Percentiles rank a stretch among this genome's conserved stretches.
These are phyloP conservation scores for Bubo blakistoni DNA, from an alignment of 2,113 vertebrate species.

Conservation along the genomic window DNA sequence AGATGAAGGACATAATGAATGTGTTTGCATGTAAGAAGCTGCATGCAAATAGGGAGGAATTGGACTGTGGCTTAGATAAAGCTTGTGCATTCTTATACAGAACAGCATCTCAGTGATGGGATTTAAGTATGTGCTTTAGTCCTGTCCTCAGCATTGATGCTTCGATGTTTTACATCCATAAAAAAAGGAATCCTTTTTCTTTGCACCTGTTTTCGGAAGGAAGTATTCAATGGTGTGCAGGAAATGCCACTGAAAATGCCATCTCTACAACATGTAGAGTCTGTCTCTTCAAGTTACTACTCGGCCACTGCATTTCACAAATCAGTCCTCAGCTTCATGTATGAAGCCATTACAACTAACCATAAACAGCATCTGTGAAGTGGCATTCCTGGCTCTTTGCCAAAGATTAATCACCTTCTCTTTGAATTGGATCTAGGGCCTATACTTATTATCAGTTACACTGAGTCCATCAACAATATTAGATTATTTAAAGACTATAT, in stretches of 20 bases:
- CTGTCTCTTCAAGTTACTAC: not conserved
- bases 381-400: not conserved
- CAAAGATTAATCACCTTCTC: not conserved
- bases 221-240: not conserved
- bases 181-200: not conserved
- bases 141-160: not conserved
- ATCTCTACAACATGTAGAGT: not conserved
- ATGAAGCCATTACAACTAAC: not conserved
- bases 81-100: not conserved
- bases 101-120: not conserved
- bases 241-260: not conserved
- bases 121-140: not conserved
- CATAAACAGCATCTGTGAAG: not conserved
- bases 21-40: not conserved
- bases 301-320: not conserved
- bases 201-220: not conserved
- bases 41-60: not conserved
- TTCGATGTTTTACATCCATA: not conserved
- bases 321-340: not conserved
- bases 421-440: not conserved
- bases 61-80: not conserved
- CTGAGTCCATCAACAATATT: not conserved
- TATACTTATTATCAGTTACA: not conserved
- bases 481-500: not conserved
- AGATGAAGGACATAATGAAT: not conserved